phyloP scores from a whole-genome alignment of 2,797 vertebrate species.

The Oreochromis grahami region DNA sequence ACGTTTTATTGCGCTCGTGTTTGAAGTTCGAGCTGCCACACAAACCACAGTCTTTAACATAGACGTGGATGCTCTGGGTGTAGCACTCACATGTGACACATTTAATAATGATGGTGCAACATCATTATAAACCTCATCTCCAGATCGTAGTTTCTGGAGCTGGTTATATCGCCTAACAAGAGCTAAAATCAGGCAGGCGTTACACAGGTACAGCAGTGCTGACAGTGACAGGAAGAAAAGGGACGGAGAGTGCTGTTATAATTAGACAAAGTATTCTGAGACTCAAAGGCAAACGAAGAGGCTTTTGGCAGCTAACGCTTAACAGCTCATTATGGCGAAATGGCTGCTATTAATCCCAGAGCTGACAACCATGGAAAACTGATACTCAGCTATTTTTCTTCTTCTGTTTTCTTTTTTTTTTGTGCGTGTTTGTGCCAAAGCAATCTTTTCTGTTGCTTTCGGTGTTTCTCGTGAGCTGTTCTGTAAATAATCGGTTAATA shows the following conservation, averaged over 20 bases:
- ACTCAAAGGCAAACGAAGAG: constrained; percentile 62
- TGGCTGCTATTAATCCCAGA: constrained; percentile 68
- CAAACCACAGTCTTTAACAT: background rate
- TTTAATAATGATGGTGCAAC: background rate
- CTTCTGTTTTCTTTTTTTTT: constrained; percentile 12
- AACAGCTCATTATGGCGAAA: constrained; percentile 74
- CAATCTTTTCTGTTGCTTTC: constrained; percentile 4
- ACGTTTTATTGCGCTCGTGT: background rate
- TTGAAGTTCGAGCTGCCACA: background rate
- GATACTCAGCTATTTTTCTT: constrained; percentile 44
- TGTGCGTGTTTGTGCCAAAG: constrained; percentile 6
- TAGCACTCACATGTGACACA: background rate
- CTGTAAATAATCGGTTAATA: constrained; percentile 32
- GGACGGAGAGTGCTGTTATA: constrained; percentile 41
- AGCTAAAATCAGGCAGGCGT: constrained; percentile 26
- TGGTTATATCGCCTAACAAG: constrained; percentile 46
- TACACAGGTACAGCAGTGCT: constrained; percentile 11
- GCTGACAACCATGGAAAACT: constrained; percentile 66
- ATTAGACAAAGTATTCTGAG: constrained; percentile 65
- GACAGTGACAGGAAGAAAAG: constrained; percentile 22
- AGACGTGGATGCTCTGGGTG: background rate
- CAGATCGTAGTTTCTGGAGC: constrained; percentile 14
- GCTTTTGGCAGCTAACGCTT: constrained; percentile 63
- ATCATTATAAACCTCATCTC: constrained; percentile 3
- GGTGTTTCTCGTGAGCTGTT: constrained; percentile 10